Percentiles rank a stretch among this genome's conserved stretches.
Evolutionary conservation across 2,797 vertebrate species (phyloP).

Genomic region (Calcarius lapponicus): DNA sequence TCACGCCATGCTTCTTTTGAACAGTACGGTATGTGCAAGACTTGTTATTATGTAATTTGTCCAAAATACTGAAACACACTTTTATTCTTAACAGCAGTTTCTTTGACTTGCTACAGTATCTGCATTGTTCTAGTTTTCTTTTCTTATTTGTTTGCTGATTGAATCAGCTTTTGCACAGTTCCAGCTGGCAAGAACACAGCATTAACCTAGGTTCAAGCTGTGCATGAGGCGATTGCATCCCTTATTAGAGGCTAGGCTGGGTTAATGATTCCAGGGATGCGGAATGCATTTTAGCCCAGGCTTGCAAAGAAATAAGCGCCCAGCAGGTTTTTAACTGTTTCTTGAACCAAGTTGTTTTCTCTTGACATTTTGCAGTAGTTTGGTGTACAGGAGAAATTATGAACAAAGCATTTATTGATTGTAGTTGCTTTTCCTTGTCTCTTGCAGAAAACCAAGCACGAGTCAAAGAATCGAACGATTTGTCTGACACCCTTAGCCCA

Average conservation of each 20-base stretch:
- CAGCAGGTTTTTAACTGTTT: slow-evolving; percentile 3
- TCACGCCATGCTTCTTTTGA: not conserved
- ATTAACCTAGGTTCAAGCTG: slow-evolving; percentile 82
- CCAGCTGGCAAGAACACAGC: slow-evolving; percentile 76
- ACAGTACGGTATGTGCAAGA: not conserved
- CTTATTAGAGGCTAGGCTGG: slow-evolving; percentile 74
- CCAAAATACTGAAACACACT: not conserved
- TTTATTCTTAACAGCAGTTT: slow-evolving; percentile 52
- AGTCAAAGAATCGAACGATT: slow-evolving; percentile 90
- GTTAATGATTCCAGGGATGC: slow-evolving; percentile 74
- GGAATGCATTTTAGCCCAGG: slow-evolving; percentile 54
- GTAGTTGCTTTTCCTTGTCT: slow-evolving; percentile 63
- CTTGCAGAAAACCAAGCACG: slow-evolving; percentile 89
- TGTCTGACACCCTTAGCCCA: slow-evolving; percentile 97
- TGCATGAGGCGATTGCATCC: slow-evolving; percentile 77
- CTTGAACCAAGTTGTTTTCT: not conserved
- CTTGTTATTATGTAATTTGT: not conserved
- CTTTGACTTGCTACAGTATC: slow-evolving; percentile 58
- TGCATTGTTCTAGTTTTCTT: slow-evolving; percentile 58
- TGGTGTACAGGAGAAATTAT: not conserved
- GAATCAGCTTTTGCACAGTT: slow-evolving; percentile 67
- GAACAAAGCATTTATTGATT: not conserved
- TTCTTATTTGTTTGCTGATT: slow-evolving; percentile 65
- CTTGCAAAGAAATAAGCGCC: slow-evolving; percentile 41
- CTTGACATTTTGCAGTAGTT: not conserved